Conservation (phyloP, 2,888 invertebrate genomes). For the Archips xylosteana region DNA sequence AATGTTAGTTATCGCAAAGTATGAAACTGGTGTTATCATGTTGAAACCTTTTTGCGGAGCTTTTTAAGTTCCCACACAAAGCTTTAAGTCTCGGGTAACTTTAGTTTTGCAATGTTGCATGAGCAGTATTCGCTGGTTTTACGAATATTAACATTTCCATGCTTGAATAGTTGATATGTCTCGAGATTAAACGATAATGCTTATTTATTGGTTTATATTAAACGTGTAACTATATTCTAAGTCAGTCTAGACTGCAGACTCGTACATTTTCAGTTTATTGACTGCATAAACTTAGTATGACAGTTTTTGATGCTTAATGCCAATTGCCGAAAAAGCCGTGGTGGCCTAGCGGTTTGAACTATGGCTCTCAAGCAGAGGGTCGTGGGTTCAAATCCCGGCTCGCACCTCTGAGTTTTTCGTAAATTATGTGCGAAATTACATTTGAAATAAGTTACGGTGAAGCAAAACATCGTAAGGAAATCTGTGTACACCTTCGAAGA, state of each 20-base stretch:
- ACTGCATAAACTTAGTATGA: too few relatives aligned
- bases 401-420: too few relatives aligned
- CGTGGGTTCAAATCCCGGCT: too few relatives aligned
- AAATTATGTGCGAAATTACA: too few relatives aligned
- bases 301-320: too few relatives aligned
- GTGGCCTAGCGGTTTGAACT: too few relatives aligned
- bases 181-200: slow-evolving; percentile 1
- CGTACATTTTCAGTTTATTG: background rate
- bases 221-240: background rate
- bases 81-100: slow-evolving; percentile 26
- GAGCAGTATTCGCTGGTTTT: slow-evolving; percentile 5
- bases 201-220: background rate
- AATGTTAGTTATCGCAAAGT: slow-evolving; percentile 31
- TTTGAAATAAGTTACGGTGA: too few relatives aligned
- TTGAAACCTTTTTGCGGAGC: slow-evolving; percentile 24
- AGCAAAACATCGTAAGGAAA: too few relatives aligned
- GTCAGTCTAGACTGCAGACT: background rate
- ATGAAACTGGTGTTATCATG: slow-evolving; percentile 33
- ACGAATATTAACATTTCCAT: slow-evolving; percentile 1
- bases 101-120: slow-evolving; percentile 20
- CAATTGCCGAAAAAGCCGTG: too few relatives aligned
- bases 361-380: too few relatives aligned
- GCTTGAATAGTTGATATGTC: slow-evolving; percentile 5
- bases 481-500: too few relatives aligned
- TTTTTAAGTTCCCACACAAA: slow-evolving; percentile 33